These are phyloP conservation scores for Urocyon cinereoargenteus DNA, from an alignment of 2,797 vertebrate species.

Conservation along the genomic window DNA sequence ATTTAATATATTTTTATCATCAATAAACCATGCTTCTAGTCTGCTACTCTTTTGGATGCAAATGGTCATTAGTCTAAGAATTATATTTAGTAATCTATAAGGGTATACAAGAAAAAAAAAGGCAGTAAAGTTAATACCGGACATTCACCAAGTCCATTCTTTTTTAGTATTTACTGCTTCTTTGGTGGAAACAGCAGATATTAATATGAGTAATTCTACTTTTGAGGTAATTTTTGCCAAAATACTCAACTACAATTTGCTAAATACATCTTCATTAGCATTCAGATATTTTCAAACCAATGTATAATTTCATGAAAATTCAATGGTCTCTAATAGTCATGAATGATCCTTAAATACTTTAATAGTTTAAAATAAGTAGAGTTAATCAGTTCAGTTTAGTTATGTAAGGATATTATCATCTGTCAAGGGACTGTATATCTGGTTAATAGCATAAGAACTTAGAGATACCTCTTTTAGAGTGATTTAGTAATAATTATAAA, in stretches of 20 bases:
- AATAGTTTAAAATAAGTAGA: constrained; percentile 39
- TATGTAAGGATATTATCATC: neutral
- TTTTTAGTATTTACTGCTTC: constrained; percentile 47
- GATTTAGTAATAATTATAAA: neutral
- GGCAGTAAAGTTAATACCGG: constrained; percentile 51
- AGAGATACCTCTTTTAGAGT: neutral
- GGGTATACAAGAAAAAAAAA: constrained; percentile 34
- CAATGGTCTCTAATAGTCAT: neutral
- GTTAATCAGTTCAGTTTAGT: neutral
- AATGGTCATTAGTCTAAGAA: constrained; percentile 78
- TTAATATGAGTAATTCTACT: constrained; percentile 42
- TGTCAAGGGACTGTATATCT: constrained; percentile 23
- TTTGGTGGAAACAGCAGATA: constrained; percentile 35
- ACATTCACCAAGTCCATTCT: constrained; percentile 67
- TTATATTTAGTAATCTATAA: constrained; percentile 78
- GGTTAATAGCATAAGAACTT: neutral
- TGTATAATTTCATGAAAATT: constrained; percentile 45
- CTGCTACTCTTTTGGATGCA: constrained; percentile 77
- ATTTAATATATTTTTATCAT: constrained; percentile 88
- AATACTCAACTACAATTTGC: constrained; percentile 1
- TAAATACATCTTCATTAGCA: constrained; percentile 60
- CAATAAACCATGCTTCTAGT: constrained; percentile 79
- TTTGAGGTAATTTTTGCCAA: constrained; percentile 57
- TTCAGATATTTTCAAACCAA: constrained; percentile 53
- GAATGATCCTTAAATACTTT: constrained; percentile 22